Evolutionary conservation across 2,888 invertebrate genomes (phyloP), one percentile per base, ranked within the genome.

Genomic region (Panzeria rudis): DNA sequence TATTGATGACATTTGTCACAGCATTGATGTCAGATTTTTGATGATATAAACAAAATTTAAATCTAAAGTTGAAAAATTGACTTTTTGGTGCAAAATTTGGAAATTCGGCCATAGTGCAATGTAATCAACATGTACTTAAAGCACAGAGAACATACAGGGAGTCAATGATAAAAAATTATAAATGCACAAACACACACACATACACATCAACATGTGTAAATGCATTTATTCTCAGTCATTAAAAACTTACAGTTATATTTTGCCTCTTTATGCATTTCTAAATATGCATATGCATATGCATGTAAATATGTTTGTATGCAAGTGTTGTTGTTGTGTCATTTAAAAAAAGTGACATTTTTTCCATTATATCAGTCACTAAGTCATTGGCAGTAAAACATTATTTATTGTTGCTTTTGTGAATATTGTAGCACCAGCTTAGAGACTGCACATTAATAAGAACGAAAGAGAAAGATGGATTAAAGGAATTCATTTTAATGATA

Each of bases 361-460:
- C 88, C 87, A 89, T 89, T 90, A 90, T 89, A 90, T 91, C 90
- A 90, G 90, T 90, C 89, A 89, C 86, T 89, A 87, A 89, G 88
- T 87, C 88, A 88, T 71, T 76, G 84, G 79, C 76, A 69, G 75
- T 35, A 61, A 56, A 56, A 44, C 47, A 66, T 66, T 38, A 80
- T 56, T 64, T 73, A 59, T 75, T 56, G 23, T 64, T 66, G 64
- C n/a, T 41, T 66, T 66, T 29, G 54, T 23, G 23, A 56, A 11
- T 59, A 72, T 15, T 41, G 41, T 23, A 17, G 15, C 54, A 56
- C 32, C 32, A 38, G 54, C 29, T 35, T 17, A 15, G 9, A 9
- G 7, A 38, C 13, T 59, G 61, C 5, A 7, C n/a, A 0, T 32
- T n/a, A 5, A n/a, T 32, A n/a, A n/a, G 15, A 20, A 9, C 1